phyloP scores from a whole-genome alignment of 2,888 invertebrate species.

The Psococerastis gibbosa region DNA sequence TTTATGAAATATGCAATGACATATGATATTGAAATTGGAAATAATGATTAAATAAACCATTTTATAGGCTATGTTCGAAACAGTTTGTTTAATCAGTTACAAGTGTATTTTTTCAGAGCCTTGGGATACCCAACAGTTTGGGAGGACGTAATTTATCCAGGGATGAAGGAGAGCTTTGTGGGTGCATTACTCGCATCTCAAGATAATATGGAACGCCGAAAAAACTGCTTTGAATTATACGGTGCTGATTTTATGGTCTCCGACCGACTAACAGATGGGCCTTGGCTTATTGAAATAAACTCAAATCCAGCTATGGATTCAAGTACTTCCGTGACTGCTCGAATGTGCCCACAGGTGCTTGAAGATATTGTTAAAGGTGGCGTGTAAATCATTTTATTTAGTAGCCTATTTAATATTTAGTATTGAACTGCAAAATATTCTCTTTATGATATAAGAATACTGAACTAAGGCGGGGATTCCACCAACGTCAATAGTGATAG shows the following conservation, averaged over 20 bases:
- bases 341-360: constrained; percentile 60
- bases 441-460: too few relatives aligned
- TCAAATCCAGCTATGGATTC: constrained; percentile 65
- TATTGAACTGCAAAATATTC: too few relatives aligned
- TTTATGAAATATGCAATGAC: too few relatives aligned
- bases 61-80: too few relatives aligned
- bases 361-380: constrained; percentile 81
- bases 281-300: constrained; percentile 88
- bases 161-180: constrained; percentile 64
- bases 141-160: constrained; percentile 59
- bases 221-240: constrained; percentile 71
- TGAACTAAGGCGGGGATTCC: too few relatives aligned
- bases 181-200: constrained; percentile 64
- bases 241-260: constrained; percentile 86
- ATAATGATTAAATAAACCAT: too few relatives aligned
- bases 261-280: constrained; percentile 47
- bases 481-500: too few relatives aligned
- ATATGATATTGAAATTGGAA: too few relatives aligned
- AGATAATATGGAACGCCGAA: constrained; percentile 43
- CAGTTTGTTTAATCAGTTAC: background rate
- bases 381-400: too few relatives aligned
- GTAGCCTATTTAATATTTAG: too few relatives aligned
- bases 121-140: constrained; percentile 40
- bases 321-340: constrained; percentile 66
- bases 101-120: constrained; percentile 17